Base-by-base conservation (phyloP, 2,888 invertebrate genomes). In the Acleris holmiana region DNA sequence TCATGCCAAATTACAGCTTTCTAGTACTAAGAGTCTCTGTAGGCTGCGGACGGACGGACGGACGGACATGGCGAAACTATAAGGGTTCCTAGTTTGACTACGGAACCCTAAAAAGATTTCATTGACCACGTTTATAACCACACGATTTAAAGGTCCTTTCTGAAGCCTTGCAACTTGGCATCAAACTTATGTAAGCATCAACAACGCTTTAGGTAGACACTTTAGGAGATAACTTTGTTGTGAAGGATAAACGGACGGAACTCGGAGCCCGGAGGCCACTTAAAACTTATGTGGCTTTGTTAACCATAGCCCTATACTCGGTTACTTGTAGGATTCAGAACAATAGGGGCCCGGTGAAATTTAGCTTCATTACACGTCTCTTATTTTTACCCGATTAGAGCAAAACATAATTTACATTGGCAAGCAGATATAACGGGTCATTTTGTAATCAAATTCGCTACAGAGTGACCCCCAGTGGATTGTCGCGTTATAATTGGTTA, bases 241-340 rank as follows among this genome's bases (percentile, higher is more conserved):
- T 83, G 75, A 76, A 80, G 86, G 85, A 86, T 87, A 89, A 89
- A 88, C 85, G 88, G 86, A 83, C 81, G 73, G 75, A 72, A 89
- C 88, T 90, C 85, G 74, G 74, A 73, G 86, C 84, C 88, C 79
- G 68, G 88, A 82, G 90, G 87, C 89, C 88, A 90, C 89, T 91
- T 91, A 86, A 89, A 91, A 90, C 89, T 91, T 91, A 84, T 85
- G 86, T 89, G 88, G 87, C 89, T 91, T 88, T 83, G 87, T 86
- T 88, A 86, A 83, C 85, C 86, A 84, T 84, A 82, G 84, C 78
- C 80, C 69, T 82, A 83, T 82, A 82, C 84, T 79, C 77, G 72
- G 76, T 35, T 35, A 78, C 78, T 78, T 79, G 78, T 82, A 80
- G 80, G 79, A 77, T 77, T 75, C 72, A 74, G 76, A 77, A 78